A percentile compares a stretch with the other conserved stretches of the same genome.
phyloP scores from a whole-genome alignment of 2,113 vertebrate genomes.

The Calonectris borealis region DNA sequence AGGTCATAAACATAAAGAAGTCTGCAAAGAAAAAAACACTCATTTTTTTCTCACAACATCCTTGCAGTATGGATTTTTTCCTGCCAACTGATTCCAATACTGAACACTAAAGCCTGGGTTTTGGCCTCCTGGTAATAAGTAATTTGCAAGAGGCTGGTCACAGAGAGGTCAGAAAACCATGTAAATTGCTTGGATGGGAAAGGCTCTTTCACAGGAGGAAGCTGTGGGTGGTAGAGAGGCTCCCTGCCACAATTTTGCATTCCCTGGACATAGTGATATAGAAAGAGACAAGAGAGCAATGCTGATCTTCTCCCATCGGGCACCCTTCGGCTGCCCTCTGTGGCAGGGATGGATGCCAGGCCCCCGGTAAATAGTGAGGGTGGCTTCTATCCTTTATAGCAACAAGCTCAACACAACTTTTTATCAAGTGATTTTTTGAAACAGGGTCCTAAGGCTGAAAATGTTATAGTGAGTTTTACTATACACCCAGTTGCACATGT shows the following conservation, averaged over 20 bases:
- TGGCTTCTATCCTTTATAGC: background rate
- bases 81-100: background rate
- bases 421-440: background rate
- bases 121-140: background rate
- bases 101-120: background rate
- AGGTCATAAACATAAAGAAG: background rate
- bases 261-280: background rate
- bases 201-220: conserved; percentile 26
- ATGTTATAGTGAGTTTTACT: background rate
- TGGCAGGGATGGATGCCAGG: background rate
- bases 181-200: conserved; percentile 49
- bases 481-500: background rate
- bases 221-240: conserved; percentile 27
- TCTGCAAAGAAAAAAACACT: background rate
- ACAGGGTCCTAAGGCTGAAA: background rate
- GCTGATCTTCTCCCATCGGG: background rate
- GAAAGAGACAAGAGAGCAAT: conserved; percentile 17
- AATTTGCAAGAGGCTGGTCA: conserved; percentile 22
- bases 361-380: background rate
- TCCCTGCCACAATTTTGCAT: conserved; percentile 35
- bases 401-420: background rate
- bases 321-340: background rate
- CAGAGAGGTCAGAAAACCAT: conserved; percentile 35
- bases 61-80: background rate
- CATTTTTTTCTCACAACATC: background rate